phyloP scores from a whole-genome alignment of 2,113 vertebrate species.

The Pipra filicauda region DNA sequence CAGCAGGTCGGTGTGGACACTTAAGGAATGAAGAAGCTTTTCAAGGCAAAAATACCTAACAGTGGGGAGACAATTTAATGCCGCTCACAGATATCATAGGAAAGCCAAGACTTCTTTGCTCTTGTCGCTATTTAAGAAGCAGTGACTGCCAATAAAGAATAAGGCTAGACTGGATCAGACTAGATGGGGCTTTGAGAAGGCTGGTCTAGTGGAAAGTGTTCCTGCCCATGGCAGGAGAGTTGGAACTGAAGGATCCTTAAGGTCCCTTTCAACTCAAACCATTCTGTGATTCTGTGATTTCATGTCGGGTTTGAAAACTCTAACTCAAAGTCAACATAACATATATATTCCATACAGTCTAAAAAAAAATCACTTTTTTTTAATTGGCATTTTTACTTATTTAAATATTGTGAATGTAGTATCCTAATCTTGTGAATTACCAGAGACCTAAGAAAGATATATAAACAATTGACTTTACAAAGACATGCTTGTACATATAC shows the following conservation, averaged over 20 bases:
- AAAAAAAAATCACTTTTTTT: background rate
- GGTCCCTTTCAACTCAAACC: background rate
- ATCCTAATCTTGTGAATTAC: background rate
- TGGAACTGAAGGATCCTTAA: background rate
- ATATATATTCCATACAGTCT: accelerated
- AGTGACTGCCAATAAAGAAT: background rate
- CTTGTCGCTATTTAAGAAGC: background rate
- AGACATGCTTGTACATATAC: background rate
- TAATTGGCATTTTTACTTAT: background rate
- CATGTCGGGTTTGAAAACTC: background rate
- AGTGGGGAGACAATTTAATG: background rate
- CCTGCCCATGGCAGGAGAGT: background rate
- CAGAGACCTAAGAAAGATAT: background rate
- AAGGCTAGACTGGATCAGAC: background rate
- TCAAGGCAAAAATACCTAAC: background rate
- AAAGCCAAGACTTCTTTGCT: background rate
- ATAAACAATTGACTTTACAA: background rate
- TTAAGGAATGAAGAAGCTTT: background rate
- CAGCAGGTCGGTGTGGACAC: background rate
- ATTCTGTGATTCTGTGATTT: background rate
- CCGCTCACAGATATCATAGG: background rate
- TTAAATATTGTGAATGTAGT: background rate
- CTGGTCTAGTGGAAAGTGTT: background rate
- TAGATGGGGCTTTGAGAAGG: background rate
- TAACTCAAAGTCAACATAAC: background rate